Evolutionary conservation across 2,113 vertebrate species (phyloP).

Genomic region (Pica pica): DNA sequence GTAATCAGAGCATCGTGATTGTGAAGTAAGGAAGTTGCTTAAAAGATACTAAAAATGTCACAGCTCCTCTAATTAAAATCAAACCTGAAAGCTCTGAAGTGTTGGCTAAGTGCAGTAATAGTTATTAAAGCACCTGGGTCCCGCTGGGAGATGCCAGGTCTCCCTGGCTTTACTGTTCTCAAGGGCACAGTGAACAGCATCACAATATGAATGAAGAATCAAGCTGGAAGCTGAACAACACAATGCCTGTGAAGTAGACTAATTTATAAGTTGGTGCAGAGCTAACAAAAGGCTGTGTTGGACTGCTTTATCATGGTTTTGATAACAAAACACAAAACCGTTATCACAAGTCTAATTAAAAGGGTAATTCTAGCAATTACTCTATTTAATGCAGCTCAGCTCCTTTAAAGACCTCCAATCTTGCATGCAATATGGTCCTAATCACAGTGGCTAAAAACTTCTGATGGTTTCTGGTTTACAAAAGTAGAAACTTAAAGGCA

Average conservation of each 20-base stretch:
- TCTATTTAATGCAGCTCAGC: background rate
- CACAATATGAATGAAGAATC: background rate
- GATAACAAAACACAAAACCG: background rate
- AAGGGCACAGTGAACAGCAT: background rate
- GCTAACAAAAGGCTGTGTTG: background rate
- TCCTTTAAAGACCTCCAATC: background rate
- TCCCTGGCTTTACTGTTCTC: background rate
- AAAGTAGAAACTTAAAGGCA: background rate
- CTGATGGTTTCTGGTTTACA: background rate
- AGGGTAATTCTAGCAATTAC: background rate
- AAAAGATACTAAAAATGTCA: background rate
- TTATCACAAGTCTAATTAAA: background rate
- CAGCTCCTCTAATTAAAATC: background rate
- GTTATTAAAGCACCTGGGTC: background rate
- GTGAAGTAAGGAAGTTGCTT: background rate
- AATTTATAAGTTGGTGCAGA: background rate
- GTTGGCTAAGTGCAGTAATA: background rate
- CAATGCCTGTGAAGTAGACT: background rate
- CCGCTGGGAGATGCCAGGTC: background rate
- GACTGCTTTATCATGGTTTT: background rate
- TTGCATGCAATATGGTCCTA: background rate
- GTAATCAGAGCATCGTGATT: background rate
- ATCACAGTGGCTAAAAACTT: background rate
- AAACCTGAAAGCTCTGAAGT: background rate
- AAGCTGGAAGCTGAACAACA: background rate